Conservation (phyloP, 35 echinoderm and acorn worm species). For the Ophiothrix spiculata region DNA sequence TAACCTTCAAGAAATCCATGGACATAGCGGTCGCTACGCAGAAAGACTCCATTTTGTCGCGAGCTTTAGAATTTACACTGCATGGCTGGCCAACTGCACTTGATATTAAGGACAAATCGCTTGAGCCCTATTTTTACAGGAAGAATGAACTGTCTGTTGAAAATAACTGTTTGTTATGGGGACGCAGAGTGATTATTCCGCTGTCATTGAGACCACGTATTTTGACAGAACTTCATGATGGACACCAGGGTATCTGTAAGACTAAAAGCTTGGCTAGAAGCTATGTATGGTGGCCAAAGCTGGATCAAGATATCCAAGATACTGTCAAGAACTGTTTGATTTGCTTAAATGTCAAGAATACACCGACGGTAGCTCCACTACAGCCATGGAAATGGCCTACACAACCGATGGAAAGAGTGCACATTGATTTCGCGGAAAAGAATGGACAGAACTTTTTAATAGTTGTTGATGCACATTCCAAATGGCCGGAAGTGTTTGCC, state of each 20-base stretch:
- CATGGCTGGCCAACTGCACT: slow-evolving; percentile 23
- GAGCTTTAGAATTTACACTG: slow-evolving; percentile 13
- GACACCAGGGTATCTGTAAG: slow-evolving; percentile 41
- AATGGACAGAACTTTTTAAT: slow-evolving; percentile 46
- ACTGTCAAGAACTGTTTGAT: neutral
- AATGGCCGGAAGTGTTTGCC: slow-evolving; percentile 53
- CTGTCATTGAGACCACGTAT: neutral
- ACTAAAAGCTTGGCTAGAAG: slow-evolving; percentile 34
- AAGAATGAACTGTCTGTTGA: slow-evolving; percentile 26
- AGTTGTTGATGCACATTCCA: slow-evolving; percentile 54
- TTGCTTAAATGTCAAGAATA: slow-evolving; percentile 23
- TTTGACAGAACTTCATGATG: slow-evolving; percentile 46
- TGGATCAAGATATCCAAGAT: slow-evolving; percentile 40
- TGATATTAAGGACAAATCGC: slow-evolving; percentile 21
- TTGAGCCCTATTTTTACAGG: slow-evolving; percentile 19
- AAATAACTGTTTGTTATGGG: slow-evolving; percentile 42
- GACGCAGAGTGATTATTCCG: slow-evolving; percentile 53
- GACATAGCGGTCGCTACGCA: slow-evolving; percentile 47
- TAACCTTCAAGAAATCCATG: neutral
- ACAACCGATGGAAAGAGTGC: slow-evolving; percentile 23
- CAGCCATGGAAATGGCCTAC: slow-evolving; percentile 46
- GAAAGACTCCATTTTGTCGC: slow-evolving; percentile 37
- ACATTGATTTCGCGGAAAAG: slow-evolving; percentile 31
- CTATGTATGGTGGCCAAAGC: slow-evolving; percentile 43
- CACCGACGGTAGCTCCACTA: neutral